Percentiles rank a stretch among this genome's conserved stretches.
Evolutionary conservation across 2,113 vertebrate species (phyloP).

Genomic region (Sitta europaea): DNA sequence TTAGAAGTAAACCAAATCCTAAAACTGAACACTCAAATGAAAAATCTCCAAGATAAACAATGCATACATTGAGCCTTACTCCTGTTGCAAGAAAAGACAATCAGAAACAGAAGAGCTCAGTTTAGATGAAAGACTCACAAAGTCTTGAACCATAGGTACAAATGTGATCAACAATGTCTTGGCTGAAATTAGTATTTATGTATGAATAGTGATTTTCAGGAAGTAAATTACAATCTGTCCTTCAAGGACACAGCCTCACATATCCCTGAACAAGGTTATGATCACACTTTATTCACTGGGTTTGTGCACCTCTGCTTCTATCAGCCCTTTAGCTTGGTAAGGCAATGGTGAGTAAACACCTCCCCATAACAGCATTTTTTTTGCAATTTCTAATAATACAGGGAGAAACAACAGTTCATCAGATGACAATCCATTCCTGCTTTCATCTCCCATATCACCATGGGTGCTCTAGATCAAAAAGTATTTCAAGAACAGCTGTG

Average conservation of each 20-base stretch:
- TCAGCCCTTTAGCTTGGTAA: background rate
- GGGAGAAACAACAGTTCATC: background rate
- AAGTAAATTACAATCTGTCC: background rate
- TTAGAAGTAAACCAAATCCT: background rate
- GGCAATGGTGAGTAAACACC: background rate
- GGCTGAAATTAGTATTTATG: background rate
- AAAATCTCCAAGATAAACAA: background rate
- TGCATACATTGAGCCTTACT: background rate
- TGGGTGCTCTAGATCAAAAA: background rate
- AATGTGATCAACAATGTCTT: background rate
- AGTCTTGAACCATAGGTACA: background rate
- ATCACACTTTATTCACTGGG: background rate
- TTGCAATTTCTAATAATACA: background rate
- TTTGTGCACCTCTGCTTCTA: background rate
- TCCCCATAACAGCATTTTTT: background rate
- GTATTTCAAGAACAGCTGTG: background rate
- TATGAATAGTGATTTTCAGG: background rate
- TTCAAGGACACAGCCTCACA: background rate
- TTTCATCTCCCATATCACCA: background rate
- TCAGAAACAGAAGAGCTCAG: background rate
- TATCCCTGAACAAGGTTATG: background rate
- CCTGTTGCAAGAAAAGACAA: background rate
- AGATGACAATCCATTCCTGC: background rate
- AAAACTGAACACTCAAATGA: background rate
- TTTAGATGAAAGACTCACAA: background rate